phyloP scores from a whole-genome alignment of 2,797 vertebrate species.

The Vireo griseus region DNA sequence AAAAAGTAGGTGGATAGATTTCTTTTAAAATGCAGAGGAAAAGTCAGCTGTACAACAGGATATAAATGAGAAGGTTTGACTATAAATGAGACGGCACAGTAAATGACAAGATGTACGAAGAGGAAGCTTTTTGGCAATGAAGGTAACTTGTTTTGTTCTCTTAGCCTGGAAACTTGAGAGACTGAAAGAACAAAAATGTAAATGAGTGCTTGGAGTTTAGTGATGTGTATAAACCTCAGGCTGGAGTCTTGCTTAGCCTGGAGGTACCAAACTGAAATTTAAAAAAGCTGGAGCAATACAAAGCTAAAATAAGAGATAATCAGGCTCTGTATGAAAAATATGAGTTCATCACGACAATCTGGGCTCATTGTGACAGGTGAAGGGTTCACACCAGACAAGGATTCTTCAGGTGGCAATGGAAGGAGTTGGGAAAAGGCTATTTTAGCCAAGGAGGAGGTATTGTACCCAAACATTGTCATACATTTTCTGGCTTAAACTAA shows the following conservation, averaged over 20 bases:
- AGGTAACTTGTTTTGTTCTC: conserved; percentile 9
- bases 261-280: background rate
- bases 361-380: background rate
- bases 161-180: background rate
- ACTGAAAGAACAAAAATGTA: conserved; percentile 25
- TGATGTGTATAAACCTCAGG: background rate
- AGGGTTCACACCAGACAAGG: background rate
- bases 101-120: background rate
- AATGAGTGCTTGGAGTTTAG: background rate
- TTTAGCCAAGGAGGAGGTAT: background rate
- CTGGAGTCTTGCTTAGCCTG: background rate
- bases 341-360: background rate
- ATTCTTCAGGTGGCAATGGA: background rate
- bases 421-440: background rate
- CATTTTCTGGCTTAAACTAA: background rate
- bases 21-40: conserved; percentile 21
- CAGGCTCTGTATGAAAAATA: background rate
- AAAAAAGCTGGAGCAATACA: background rate
- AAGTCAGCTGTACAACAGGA: conserved; percentile 3
- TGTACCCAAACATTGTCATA: background rate
- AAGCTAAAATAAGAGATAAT: background rate
- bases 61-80: conserved; percentile 23
- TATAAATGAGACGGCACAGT: conserved; percentile 11
- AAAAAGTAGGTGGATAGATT: background rate
- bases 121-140: background rate